Percentiles rank a stretch among this genome's conserved stretches.
These are phyloP conservation scores for Eristalis tenax DNA, from an alignment of 2,888 invertebrate genomes.

Conservation along the genomic window DNA sequence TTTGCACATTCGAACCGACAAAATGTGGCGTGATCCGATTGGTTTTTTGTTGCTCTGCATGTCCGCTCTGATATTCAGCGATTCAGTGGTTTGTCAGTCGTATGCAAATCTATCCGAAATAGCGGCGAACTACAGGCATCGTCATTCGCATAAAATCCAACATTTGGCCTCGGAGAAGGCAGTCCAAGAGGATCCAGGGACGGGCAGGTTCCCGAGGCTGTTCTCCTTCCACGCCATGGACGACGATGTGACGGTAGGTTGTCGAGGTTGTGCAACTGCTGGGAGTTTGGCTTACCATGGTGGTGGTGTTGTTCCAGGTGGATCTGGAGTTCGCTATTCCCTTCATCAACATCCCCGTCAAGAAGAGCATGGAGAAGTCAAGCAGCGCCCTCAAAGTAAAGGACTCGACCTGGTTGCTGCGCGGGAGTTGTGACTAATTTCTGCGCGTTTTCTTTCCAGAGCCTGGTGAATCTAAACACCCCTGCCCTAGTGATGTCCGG, in stretches of 20 bases:
- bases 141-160: conserved; percentile 6
- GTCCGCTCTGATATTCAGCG: conserved; percentile 17
- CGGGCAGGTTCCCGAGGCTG: conserved; percentile 49
- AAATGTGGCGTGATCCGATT: conserved; percentile 44
- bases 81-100: conserved; percentile 37
- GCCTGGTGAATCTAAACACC: conserved; percentile 83
- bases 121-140: conserved; percentile 9
- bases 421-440: background rate
- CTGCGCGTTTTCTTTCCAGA: conserved; percentile 67
- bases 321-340: conserved; percentile 85
- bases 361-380: conserved; percentile 79
- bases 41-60: conserved; percentile 15
- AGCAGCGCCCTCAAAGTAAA: conserved; percentile 73
- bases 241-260: conserved; percentile 74
- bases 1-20: conserved; percentile 34
- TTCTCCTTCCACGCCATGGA: conserved; percentile 75
- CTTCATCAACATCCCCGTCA: conserved; percentile 84
- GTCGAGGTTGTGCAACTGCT: background rate
- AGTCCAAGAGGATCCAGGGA: background rate
- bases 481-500: conserved; percentile 83
- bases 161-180: background rate
- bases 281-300: background rate
- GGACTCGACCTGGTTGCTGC: background rate
- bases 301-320: conserved; percentile 80
- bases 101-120: conserved; percentile 39